These are phyloP conservation scores for Lamprotornis superbus DNA, from an alignment of 2,113 vertebrate species.

Conservation along the genomic window DNA sequence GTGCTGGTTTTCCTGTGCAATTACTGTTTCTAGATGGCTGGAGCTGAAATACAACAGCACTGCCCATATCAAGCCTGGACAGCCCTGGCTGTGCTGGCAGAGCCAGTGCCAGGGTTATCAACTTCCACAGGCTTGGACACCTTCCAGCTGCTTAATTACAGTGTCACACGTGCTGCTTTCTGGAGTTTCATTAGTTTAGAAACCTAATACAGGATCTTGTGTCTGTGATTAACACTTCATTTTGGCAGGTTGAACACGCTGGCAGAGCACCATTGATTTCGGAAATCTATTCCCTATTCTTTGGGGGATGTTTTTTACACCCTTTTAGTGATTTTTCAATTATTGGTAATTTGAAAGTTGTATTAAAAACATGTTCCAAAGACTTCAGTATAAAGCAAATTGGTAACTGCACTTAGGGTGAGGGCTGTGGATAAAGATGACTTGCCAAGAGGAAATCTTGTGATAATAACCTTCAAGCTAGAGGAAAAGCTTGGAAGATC, in stretches of 20 bases:
- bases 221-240: slow-evolving; percentile 84
- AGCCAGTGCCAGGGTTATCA: slow-evolving; percentile 80
- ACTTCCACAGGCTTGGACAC: slow-evolving; percentile 80
- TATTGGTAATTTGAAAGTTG: slow-evolving; percentile 50
- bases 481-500: background rate
- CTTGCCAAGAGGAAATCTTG: background rate
- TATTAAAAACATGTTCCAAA: background rate
- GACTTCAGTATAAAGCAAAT: background rate
- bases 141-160: slow-evolving; percentile 82
- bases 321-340: slow-evolving; percentile 66
- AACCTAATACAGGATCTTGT: slow-evolving; percentile 77
- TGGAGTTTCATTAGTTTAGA: slow-evolving; percentile 83
- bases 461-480: background rate
- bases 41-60: slow-evolving; percentile 70
- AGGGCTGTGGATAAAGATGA: background rate
- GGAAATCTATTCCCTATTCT: slow-evolving; percentile 70
- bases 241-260: slow-evolving; percentile 76
- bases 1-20: slow-evolving; percentile 66
- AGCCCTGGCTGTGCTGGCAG: slow-evolving; percentile 80
- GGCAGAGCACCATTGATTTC: slow-evolving; percentile 74
- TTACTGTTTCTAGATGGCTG: slow-evolving; percentile 80
- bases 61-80: slow-evolving; percentile 74
- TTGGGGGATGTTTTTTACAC: slow-evolving; percentile 70
- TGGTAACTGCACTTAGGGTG: background rate
- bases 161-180: slow-evolving; percentile 78